These are phyloP conservation scores for Danionella dracula DNA, from an alignment of 2,797 vertebrate species.

Conservation along the genomic window DNA sequence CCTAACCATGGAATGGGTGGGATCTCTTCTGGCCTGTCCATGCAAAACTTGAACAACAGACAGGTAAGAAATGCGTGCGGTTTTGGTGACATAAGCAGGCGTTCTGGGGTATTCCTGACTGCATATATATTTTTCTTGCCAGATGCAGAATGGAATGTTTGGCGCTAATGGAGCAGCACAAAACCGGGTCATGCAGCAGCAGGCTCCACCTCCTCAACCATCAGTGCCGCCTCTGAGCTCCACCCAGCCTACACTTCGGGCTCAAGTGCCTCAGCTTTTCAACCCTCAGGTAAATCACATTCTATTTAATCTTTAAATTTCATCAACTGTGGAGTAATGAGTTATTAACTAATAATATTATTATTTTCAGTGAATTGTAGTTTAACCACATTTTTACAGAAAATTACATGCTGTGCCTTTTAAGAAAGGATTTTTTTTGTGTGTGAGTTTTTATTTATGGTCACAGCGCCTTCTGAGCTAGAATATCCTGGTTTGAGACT, in stretches of 20 bases:
- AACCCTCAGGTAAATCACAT: slow-evolving; percentile 93
- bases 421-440: no score
- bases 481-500: no score
- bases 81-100: no score
- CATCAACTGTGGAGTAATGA: background rate
- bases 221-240: slow-evolving; percentile 96
- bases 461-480: no score
- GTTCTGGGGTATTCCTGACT: no score
- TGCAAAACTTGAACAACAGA: slow-evolving; percentile 99
- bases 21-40: slow-evolving; percentile 92
- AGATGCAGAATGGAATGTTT: slow-evolving; percentile 96
- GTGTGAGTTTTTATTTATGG: no score
- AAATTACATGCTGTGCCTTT: no score
- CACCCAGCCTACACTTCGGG: slow-evolving; percentile 99
- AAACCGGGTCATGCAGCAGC: slow-evolving; percentile 90
- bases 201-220: slow-evolving; percentile 73
- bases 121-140: slow-evolving; percentile 24
- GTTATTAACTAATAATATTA: background rate
- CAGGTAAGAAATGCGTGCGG: slow-evolving; percentile 73
- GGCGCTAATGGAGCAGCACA: slow-evolving; percentile 96
- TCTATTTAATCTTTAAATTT: background rate
- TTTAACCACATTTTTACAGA: no score
- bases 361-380: no score
- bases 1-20: slow-evolving; percentile 93
- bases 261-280: slow-evolving; percentile 99